Base-by-base conservation (phyloP, 2,888 invertebrate genomes). In the Pristionchus entomophagus region DNA sequence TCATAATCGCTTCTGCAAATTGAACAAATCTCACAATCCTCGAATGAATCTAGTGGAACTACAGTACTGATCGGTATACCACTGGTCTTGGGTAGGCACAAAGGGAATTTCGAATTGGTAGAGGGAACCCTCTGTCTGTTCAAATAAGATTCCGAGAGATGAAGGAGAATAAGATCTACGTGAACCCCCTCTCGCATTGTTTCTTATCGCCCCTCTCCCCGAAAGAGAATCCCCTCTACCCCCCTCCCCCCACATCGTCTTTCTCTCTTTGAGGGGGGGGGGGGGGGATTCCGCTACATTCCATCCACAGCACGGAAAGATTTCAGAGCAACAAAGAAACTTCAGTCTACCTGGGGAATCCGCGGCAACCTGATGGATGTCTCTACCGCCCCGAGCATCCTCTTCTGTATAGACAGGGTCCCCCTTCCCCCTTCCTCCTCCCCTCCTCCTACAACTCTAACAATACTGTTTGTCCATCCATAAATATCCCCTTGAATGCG, bases 401-500 rank as follows among this genome's bases (percentile, higher is more conserved):
- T 65, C 32, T 56, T 2, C 41, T 69, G 41, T 35, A 22, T n/a
- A n/a, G n/a, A n/a, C 38, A 69, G 12, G 12, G n/a, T 19, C 14
- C 35, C n/a, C 19, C 69, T 0, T 41, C 29, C 4, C 35, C 69
- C 35, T 62, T 12, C 65, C 65, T 65, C 29, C 35, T 29, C n/a
- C 29, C 12, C n/a, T 26, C 65, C 41, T 69, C 41, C 19, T 35
- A 35, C 69, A 69, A 69, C 69, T 38, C 69, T 69, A 69, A 69
- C 69, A 69, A 69, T 69, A 69, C 69, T 69, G 69, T 69, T 69
- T 69, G 69, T 29, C 69, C 69, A 69, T 38, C 69, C 69, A 69
- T 69, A 69, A 69, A 69, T 69, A 69, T 69, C 69, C 69, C 69
- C 38, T n/a, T 69, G 19, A 19, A 38, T 69, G 22, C 41, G 14